Evolutionary conservation across 2,113 vertebrate genomes (phyloP).

Genomic region (Holacanthus passer): DNA sequence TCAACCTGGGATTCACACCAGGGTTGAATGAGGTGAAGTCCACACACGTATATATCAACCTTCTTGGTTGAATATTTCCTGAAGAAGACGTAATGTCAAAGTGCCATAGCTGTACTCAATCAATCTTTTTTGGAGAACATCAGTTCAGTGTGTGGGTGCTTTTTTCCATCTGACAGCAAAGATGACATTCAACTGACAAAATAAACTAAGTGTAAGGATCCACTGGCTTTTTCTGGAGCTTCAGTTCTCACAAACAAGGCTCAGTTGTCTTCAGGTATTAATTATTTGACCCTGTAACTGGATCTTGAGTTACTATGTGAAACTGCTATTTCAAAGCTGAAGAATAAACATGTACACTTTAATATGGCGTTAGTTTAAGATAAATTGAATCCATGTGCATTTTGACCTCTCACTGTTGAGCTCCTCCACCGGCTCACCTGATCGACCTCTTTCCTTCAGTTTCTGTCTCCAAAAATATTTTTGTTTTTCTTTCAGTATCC

Average conservation of each 20-base stretch:
- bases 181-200: background rate
- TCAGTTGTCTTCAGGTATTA: background rate
- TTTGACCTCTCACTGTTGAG: background rate
- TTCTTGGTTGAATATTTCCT: background rate
- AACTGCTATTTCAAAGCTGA: background rate
- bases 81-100: background rate
- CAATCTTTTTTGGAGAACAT: background rate
- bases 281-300: background rate
- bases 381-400: background rate
- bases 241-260: background rate
- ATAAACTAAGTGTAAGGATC: background rate
- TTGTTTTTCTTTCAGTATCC: background rate
- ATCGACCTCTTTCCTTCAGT: background rate
- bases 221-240: background rate
- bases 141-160: background rate
- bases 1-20: background rate
- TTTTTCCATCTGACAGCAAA: background rate
- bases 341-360: background rate
- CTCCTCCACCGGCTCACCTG: background rate
- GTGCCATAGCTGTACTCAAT: background rate
- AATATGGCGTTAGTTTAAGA: background rate
- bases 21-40: background rate
- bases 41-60: background rate
- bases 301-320: background rate
- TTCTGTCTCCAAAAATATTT: background rate